These are phyloP conservation scores for Pica pica DNA, from an alignment of 2,113 vertebrate species.

Conservation along the genomic window DNA sequence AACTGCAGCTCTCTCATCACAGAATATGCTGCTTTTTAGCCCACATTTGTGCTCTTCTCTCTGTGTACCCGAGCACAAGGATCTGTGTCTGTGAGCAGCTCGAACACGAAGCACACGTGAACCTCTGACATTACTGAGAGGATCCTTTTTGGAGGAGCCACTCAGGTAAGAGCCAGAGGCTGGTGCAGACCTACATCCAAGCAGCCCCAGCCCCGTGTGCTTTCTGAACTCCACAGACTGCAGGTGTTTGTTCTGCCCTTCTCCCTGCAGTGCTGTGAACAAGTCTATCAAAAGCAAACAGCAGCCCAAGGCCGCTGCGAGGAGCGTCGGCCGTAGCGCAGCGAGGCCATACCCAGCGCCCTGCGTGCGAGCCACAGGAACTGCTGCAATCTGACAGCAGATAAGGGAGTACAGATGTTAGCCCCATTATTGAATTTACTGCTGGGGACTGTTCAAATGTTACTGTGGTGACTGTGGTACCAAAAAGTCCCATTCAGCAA, in stretches of 20 bases:
- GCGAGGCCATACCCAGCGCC: accelerated
- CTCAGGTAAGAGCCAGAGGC: background rate
- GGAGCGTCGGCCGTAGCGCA: accelerated
- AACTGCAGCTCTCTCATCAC: background rate
- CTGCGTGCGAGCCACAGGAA: background rate
- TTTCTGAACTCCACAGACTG: background rate
- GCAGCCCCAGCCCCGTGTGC: background rate
- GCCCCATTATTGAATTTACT: background rate
- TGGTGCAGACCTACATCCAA: background rate
- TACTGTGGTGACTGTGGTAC: background rate
- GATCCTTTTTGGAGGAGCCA: accelerated
- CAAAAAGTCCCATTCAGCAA: background rate
- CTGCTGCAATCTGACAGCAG: background rate
- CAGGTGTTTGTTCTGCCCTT: background rate
- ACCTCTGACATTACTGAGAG: background rate
- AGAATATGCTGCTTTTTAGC: background rate
- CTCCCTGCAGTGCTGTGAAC: background rate
- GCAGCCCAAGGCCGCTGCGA: background rate
- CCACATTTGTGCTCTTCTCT: background rate
- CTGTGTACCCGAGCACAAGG: background rate
- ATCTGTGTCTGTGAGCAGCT: background rate
- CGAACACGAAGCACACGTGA: accelerated
- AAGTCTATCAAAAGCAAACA: conserved; percentile 7
- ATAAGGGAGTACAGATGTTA: background rate
- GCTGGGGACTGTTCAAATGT: background rate